Conservation (phyloP, 2,888 invertebrate species). For the Ganaspis brasiliensis region DNA sequence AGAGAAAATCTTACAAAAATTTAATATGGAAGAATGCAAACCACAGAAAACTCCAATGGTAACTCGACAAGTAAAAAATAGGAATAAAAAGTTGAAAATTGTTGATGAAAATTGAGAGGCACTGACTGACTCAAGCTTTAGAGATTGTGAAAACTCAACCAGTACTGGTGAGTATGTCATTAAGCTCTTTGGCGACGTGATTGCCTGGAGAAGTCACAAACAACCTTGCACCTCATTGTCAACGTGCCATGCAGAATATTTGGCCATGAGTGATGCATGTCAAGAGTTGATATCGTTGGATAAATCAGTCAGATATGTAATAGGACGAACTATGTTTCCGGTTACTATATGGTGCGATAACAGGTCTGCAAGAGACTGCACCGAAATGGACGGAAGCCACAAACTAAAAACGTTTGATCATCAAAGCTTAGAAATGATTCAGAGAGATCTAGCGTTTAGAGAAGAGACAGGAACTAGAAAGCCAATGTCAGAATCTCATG, state of each 20-base stretch:
- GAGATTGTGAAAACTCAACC: constrained; percentile 55
- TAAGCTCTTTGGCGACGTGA: constrained; percentile 53
- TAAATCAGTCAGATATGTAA: too few relatives aligned
- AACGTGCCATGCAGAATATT: too few relatives aligned
- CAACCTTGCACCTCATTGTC: constrained; percentile 27
- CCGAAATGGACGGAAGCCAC: constrained; percentile 53
- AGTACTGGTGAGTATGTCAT: constrained; percentile 57
- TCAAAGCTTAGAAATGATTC: constrained; percentile 47
- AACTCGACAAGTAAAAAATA: constrained; percentile 24
- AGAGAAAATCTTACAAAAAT: constrained; percentile 54
- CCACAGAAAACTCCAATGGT: constrained; percentile 40
- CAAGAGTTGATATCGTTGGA: too few relatives aligned
- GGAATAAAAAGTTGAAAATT: constrained; percentile 14
- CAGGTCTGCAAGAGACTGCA: too few relatives aligned
- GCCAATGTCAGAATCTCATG: constrained; percentile 58
- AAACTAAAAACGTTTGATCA: constrained; percentile 52
- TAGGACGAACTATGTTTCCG: too few relatives aligned
- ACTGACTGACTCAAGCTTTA: constrained; percentile 61
- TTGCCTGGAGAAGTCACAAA: constrained; percentile 59
- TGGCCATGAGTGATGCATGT: too few relatives aligned
- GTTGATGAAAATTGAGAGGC: constrained; percentile 34
- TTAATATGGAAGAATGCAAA: constrained; percentile 49
- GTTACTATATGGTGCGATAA: too few relatives aligned
- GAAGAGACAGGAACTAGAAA: constrained; percentile 55
- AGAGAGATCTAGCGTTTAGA: constrained; percentile 49